Conservation (phyloP, 2,888 invertebrate genomes). For the Leucophenga maculata region DNA sequence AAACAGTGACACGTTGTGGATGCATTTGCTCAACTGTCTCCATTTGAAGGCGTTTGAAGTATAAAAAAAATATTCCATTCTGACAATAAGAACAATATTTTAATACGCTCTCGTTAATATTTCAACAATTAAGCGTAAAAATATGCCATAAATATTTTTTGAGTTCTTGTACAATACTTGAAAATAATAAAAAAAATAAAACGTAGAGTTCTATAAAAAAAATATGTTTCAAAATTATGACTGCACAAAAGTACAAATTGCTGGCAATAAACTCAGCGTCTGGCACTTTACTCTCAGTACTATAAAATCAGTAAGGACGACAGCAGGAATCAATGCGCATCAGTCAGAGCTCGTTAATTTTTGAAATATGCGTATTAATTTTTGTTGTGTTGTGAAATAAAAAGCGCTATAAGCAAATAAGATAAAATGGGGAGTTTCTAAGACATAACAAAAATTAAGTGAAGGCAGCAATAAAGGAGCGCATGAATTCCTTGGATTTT, state of each 20-base stretch:
- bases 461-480: no score
- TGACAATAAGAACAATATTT: no score
- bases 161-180: neutral
- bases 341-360: conserved; percentile 67
- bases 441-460: no score
- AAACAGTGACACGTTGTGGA: no score
- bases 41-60: no score
- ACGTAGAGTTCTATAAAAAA: conserved; percentile 38
- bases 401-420: neutral
- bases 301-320: conserved; percentile 1
- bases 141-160: conserved; percentile 24
- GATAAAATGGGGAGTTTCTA: neutral
- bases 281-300: neutral
- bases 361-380: conserved; percentile 54
- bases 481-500: no score
- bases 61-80: no score
- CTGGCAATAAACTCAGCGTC: conserved; percentile 47
- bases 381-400: conserved; percentile 26
- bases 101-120: no score
- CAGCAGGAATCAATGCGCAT: conserved; percentile 38
- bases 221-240: conserved; percentile 43
- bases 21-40: no score
- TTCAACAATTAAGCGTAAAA: conserved; percentile 16
- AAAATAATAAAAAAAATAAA: conserved; percentile 33
- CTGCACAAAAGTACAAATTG: conserved; percentile 50